Evolutionary conservation across 1,140 invertebrate species (phyloP).

Genomic region (Drosophila erecta): DNA sequence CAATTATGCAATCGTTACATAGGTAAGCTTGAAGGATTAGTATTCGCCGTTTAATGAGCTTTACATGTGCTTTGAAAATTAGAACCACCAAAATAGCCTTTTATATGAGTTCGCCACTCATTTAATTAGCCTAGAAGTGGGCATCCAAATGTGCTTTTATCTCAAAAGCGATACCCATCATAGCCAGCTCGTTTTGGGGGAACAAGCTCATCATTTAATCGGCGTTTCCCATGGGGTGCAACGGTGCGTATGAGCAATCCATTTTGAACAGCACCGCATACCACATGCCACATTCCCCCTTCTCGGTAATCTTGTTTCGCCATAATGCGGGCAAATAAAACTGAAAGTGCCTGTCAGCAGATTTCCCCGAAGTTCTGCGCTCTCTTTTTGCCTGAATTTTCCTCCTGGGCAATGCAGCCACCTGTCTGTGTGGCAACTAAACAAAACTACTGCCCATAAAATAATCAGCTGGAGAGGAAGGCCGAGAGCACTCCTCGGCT

Average conservation of each 20-base stretch:
- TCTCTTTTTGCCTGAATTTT: slow-evolving; percentile 2
- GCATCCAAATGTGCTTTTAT: background rate
- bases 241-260: slow-evolving; percentile 74
- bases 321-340: slow-evolving; percentile 77
- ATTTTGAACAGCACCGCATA: slow-evolving; percentile 25
- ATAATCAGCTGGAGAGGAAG: slow-evolving; percentile 59
- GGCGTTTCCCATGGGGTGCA: slow-evolving; percentile 39
- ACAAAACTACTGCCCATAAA: slow-evolving; percentile 67
- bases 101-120: background rate
- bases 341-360: slow-evolving; percentile 68
- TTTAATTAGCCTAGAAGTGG: slow-evolving; percentile 12
- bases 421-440: slow-evolving; percentile 54
- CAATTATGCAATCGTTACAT: background rate
- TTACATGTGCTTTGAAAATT: background rate
- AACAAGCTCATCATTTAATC: slow-evolving; percentile 40
- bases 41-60: background rate
- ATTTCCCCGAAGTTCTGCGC: background rate
- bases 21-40: too few relatives aligned
- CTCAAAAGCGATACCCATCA: slow-evolving; percentile 25
- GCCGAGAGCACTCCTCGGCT: slow-evolving; percentile 23
- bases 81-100: background rate
- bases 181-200: background rate
- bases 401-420: slow-evolving; percentile 53
- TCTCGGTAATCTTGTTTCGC: slow-evolving; percentile 58
- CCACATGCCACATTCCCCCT: background rate